Conservation (phyloP, 2,888 invertebrate genomes). For the Metopia argyrocephala region DNA sequence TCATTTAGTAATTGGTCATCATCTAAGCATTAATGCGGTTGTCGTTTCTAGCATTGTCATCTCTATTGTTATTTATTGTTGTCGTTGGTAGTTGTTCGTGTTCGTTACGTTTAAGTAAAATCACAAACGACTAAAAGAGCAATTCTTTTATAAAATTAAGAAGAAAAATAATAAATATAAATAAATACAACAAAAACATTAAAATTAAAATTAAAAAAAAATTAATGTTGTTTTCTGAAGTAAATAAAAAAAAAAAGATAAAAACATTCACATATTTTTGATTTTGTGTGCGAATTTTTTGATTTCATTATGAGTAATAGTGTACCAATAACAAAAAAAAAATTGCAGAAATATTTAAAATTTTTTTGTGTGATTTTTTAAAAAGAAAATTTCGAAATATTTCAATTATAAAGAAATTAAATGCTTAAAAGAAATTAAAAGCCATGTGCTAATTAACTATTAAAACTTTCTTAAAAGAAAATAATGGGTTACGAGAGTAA, state of each 20-base stretch:
- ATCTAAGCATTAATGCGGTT: not conserved
- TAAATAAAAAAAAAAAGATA: not conserved
- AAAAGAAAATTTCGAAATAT: not conserved
- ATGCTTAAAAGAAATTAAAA: not conserved
- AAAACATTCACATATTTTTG: not conserved
- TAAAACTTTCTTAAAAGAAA: not conserved
- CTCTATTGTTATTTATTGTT: no score
- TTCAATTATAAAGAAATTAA: not conserved
- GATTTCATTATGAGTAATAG: no score
- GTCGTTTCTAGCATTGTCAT: no score
- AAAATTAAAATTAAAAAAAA: not conserved
- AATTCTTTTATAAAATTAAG: no score
- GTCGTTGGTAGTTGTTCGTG: not conserved
- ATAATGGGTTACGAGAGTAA: not conserved
- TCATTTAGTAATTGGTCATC: conserved; percentile 30
- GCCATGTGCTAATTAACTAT: not conserved
- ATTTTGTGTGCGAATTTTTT: no score
- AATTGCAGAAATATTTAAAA: not conserved
- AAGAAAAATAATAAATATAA: no score
- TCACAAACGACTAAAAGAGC: not conserved
- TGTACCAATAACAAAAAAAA: no score
- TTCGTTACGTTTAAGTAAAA: not conserved
- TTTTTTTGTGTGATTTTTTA: not conserved
- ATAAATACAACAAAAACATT: not conserved
- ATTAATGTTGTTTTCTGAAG: not conserved